phyloP scores from a whole-genome alignment of 2,797 vertebrate species.

The Valencia hispanica region DNA sequence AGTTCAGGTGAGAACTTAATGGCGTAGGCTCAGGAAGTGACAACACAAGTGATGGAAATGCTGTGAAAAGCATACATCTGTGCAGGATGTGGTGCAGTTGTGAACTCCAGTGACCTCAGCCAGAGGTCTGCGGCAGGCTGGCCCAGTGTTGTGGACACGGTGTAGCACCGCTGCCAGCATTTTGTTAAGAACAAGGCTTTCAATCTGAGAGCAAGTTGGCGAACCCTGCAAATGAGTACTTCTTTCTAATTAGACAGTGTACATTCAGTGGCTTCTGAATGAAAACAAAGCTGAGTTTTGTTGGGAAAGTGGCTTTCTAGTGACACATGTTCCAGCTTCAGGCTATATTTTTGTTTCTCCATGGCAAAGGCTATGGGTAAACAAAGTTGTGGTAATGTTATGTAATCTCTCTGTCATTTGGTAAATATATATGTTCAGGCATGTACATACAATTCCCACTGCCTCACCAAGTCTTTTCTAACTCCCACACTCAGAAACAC shows the following conservation, averaged over 20 bases:
- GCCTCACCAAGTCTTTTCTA: conserved; percentile 2
- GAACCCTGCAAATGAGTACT: conserved; percentile 58
- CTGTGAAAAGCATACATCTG: conserved; percentile 35
- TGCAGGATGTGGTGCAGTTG: conserved; percentile 62
- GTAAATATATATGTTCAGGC: conserved; percentile 26
- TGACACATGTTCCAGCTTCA: conserved; percentile 45
- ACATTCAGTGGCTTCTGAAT: conserved; percentile 56
- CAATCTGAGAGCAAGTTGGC: conserved; percentile 51
- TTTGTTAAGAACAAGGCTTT: conserved; percentile 60
- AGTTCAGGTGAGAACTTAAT: conserved; percentile 12
- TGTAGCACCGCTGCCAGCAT: conserved; percentile 67
- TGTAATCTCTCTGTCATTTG: conserved; percentile 15
- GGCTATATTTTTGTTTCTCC: conserved; percentile 33
- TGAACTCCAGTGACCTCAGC: conserved; percentile 65
- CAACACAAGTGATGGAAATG: conserved; percentile 42
- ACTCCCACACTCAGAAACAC: conserved; percentile 1
- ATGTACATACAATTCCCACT: conserved; percentile 8
- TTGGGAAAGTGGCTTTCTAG: conserved; percentile 48
- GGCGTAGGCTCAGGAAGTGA: conserved; percentile 29
- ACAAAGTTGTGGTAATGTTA: conserved; percentile 19
- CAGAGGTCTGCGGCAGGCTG: conserved; percentile 63
- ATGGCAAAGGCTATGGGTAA: conserved; percentile 25
- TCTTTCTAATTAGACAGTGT: conserved; percentile 69
- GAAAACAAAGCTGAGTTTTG: conserved; percentile 56
- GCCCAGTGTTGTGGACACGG: conserved; percentile 57